These are phyloP conservation scores for Orussus abietinus DNA, from an alignment of 1,140 invertebrate genomes.

Conservation along the genomic window DNA sequence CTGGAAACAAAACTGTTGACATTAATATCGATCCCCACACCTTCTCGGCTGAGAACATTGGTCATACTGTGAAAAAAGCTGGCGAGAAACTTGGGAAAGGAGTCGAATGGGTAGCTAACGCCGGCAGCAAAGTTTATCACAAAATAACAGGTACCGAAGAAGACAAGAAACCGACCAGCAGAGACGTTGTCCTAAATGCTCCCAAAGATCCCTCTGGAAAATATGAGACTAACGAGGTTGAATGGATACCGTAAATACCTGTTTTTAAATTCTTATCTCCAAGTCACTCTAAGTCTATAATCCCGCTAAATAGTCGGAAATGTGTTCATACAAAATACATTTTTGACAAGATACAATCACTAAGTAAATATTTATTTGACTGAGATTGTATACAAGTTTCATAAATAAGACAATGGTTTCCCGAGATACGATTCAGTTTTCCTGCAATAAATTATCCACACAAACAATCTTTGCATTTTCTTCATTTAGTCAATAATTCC, in stretches of 20 bases:
- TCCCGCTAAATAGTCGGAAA: no score
- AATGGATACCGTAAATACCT: slow-evolving; percentile 48
- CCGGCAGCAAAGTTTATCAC: slow-evolving; percentile 57
- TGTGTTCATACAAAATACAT: no score
- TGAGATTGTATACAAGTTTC: no score
- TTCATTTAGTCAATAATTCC: no score
- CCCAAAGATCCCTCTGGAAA: slow-evolving; percentile 18
- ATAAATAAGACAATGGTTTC: no score
- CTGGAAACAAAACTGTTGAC: slow-evolving; percentile 60
- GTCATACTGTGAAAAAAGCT: slow-evolving; percentile 64
- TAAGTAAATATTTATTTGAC: no score
- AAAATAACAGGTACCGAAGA: slow-evolving; percentile 44
- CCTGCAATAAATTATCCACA: no score
- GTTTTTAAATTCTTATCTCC: no score
- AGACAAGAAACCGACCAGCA: slow-evolving; percentile 21
- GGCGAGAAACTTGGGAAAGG: slow-evolving; percentile 68
- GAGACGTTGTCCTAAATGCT: slow-evolving; percentile 2
- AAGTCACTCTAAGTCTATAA: no score
- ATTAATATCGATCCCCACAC: slow-evolving; percentile 73
- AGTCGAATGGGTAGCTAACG: slow-evolving; percentile 55
- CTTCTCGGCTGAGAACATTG: slow-evolving; percentile 68
- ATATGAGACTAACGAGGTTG: slow-evolving; percentile 47
- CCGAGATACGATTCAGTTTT: no score
- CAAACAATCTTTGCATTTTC: no score
- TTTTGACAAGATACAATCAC: no score